Base-by-base conservation (phyloP, 2,888 invertebrate genomes). In the Lissocephala sabroskyi region DNA sequence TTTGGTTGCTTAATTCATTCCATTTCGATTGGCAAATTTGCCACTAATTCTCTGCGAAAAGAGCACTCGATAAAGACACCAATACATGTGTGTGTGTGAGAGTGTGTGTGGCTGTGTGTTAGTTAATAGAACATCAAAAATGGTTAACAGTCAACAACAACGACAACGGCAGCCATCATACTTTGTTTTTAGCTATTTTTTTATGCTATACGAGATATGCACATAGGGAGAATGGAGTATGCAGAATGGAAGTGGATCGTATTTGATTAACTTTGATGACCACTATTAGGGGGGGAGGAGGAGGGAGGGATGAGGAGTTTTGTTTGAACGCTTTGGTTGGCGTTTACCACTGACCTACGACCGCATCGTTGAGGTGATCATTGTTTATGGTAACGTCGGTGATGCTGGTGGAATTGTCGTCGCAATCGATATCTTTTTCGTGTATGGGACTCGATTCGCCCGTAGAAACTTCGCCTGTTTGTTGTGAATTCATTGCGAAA, bases 391-490 rank as follows among this genome's bases (percentile, higher is more conserved):
- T 80, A 59, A 79, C 78, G 67, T 83, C 84, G 61, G 79, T 74
- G 57, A 78, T 80, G 63, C 79, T 76, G 58, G 82, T 79, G 56
- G 79, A 80, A 63, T 63, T 75, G 64, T 80, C 73, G 62, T 82
- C 82, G 59, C 80, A 76, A 70, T 82, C 83, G 63, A 80, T 71
- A 54, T 79, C 80, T 79, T 83, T 84, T 62, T 81, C 79, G 73
- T 80, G 79, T 56, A 82, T 79, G 64, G 85, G 84, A 76, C 85
- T 84, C 68, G 83, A 79, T 58, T 82, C 82, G 73, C 83, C 81
- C 56, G 84, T 81, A 62, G 85, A 84, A 65, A 84, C 84, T 79
- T 85, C 85, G 83, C 84, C 84, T 85, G 77, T 51, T 65, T 55
- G 41, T 32, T n/a, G n/a, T n/a, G n/a, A n/a, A n/a, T n/a, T n/a